A percentile compares a stretch with the other conserved stretches of the same genome.
Evolutionary conservation across 2,113 vertebrate genomes (phyloP).

Genomic region (Ranitomeya variabilis): DNA sequence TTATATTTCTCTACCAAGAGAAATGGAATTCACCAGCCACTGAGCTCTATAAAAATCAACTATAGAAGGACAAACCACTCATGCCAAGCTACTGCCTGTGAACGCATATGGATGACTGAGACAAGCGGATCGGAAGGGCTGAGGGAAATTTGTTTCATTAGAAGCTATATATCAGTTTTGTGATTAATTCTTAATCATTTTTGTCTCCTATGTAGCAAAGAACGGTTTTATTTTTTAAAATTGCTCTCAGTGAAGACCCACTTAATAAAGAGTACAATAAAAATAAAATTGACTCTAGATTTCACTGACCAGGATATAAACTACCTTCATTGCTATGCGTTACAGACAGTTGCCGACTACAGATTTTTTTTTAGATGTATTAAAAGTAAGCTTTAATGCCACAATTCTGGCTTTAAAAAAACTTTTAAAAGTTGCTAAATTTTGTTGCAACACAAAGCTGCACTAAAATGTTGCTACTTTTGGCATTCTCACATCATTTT

Average conservation of each 20-base stretch:
- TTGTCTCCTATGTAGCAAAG: background rate
- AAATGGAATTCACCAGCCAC: constrained; percentile 62
- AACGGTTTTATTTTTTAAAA: background rate
- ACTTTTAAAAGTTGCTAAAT: too few species aligned
- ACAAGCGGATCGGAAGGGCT: constrained; percentile 23
- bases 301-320: too few species aligned
- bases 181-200: background rate
- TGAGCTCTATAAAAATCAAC: constrained; percentile 59
- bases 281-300: too few species aligned
- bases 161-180: constrained; percentile 15
- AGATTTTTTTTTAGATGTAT: too few species aligned
- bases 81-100: constrained; percentile 51
- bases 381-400: too few species aligned
- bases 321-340: too few species aligned
- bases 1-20: constrained; percentile 58
- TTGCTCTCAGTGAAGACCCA: background rate
- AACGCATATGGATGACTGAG: constrained; percentile 39
- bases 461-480: too few species aligned
- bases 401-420: too few species aligned
- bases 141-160: background rate
- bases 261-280: background rate
- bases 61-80: constrained; percentile 54
- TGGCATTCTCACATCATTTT: too few species aligned
- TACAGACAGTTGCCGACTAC: too few species aligned
- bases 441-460: too few species aligned